phyloP scores from a whole-genome alignment of 2,888 invertebrate species.

The Villa cingulata region DNA sequence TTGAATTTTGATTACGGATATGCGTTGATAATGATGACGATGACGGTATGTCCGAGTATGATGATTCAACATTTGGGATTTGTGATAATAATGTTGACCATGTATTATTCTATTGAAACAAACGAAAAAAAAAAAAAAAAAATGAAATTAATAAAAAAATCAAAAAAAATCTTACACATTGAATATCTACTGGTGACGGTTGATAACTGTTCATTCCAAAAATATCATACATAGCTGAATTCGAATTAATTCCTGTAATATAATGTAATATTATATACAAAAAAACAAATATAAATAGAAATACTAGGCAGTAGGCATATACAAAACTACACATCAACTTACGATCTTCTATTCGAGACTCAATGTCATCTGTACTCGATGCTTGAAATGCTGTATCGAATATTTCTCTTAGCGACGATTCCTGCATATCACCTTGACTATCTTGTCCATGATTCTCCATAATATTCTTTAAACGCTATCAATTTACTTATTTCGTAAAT shows the following conservation, averaged over 20 bases:
- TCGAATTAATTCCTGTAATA: slow-evolving; percentile 1
- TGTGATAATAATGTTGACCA: slow-evolving; percentile 8
- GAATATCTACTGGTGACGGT: slow-evolving; percentile 10
- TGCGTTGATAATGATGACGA: background rate
- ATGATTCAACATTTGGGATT: background rate
- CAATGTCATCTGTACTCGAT: slow-evolving; percentile 8
- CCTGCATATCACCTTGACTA: slow-evolving; percentile 22
- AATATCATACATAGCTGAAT: slow-evolving; percentile 8
- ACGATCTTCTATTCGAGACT: slow-evolving; percentile 7
- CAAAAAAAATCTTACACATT: slow-evolving; percentile 10
- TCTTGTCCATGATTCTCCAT: slow-evolving; percentile 32
- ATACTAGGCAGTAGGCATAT: no score
- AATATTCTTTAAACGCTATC: no score
- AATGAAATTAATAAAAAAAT: background rate
- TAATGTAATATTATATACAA: no score
- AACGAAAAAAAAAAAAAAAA: no score
- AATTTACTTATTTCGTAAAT: no score
- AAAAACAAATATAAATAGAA: no score
- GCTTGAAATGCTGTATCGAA: slow-evolving; percentile 16
- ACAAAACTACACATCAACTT: no score
- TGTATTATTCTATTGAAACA: background rate
- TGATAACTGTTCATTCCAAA: slow-evolving; percentile 7
- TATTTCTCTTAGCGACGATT: slow-evolving; percentile 18
- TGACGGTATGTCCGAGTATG: background rate
- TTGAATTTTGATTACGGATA: background rate